Conservation (phyloP, 2,113 vertebrate genomes). For the Microcebus jonahi region DNA sequence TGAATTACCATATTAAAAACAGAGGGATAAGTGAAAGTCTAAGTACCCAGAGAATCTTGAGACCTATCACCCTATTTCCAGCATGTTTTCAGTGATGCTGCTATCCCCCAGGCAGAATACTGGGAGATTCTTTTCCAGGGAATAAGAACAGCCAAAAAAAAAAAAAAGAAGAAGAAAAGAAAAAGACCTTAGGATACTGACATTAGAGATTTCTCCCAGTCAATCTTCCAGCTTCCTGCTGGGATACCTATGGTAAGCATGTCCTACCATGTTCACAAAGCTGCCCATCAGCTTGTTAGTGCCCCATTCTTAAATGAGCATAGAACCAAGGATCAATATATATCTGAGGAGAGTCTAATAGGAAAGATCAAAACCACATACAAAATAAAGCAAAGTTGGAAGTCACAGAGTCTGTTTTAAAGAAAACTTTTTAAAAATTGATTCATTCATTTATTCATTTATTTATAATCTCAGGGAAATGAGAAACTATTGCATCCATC, state of each 20-base stretch:
- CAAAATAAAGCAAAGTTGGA: background rate
- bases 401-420: background rate
- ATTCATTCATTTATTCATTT: background rate
- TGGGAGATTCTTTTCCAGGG: background rate
- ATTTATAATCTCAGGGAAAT: constrained; percentile 1
- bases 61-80: background rate
- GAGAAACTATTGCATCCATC: background rate
- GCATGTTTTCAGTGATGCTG: background rate
- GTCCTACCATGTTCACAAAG: background rate
- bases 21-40: background rate
- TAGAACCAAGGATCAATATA: background rate
- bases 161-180: background rate
- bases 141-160: background rate
- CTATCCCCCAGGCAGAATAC: background rate
- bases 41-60: background rate
- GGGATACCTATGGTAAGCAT: background rate
- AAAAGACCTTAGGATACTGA: background rate
- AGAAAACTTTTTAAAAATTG: constrained; percentile 4
- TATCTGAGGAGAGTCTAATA: background rate
- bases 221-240: background rate
- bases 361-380: background rate
- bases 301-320: background rate
- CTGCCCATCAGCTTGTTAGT: background rate
- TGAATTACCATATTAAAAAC: background rate
- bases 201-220: background rate